Conservation (phyloP, 2,797 vertebrate species). For the Anguilla marmorata region DNA sequence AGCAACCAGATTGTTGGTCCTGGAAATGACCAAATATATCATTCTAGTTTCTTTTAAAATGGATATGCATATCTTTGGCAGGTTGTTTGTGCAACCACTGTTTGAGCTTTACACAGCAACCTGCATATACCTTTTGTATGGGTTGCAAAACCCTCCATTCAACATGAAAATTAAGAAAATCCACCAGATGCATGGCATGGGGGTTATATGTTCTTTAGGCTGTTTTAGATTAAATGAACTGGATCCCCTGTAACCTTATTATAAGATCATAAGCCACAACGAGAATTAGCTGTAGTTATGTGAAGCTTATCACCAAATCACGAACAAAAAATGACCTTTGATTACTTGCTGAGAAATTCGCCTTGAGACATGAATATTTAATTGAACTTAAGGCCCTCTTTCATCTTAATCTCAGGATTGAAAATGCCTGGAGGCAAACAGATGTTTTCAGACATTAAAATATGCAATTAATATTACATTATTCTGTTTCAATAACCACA, state of each 20-base stretch:
- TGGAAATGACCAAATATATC: not conserved
- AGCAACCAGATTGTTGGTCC: not conserved
- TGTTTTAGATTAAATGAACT: conserved; percentile 15
- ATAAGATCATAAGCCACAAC: conserved; percentile 28
- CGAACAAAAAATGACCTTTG: not conserved
- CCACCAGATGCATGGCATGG: not conserved
- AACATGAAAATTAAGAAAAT: not conserved
- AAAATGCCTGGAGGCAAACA: conserved; percentile 34
- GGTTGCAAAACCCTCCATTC: not conserved
- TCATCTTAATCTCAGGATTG: conserved; percentile 32
- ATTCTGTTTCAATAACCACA: conserved; percentile 34
- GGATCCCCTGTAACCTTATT: conserved; percentile 21
- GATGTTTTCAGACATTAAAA: conserved; percentile 30
- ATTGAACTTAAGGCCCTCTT: conserved; percentile 44
- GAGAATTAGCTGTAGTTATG: conserved; percentile 27
- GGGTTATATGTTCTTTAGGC: not conserved
- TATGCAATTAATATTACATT: conserved; percentile 33
- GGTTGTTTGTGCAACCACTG: not conserved
- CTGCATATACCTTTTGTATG: not conserved
- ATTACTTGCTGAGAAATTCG: conserved; percentile 34
- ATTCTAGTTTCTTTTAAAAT: not conserved
- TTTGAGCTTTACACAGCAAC: not conserved
- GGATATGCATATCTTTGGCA: not conserved
- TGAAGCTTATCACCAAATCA: conserved; percentile 26
- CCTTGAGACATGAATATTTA: conserved; percentile 46